Conservation (phyloP, 2,888 invertebrate species). For the Phalera bucephala region DNA sequence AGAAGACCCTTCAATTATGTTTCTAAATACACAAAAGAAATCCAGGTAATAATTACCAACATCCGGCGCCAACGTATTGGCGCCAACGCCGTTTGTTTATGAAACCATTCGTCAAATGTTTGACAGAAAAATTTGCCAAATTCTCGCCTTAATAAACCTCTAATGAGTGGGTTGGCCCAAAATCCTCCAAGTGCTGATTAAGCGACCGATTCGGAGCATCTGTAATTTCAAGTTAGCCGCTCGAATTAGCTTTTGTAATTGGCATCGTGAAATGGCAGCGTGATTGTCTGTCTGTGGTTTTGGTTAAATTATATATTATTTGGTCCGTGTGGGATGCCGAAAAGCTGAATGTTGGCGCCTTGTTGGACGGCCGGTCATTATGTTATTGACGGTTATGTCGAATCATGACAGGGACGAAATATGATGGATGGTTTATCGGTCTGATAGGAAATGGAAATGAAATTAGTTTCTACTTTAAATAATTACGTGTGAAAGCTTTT, state of each 20-base stretch:
- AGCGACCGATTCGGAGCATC: constrained; percentile 35
- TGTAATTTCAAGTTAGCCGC: constrained; percentile 42
- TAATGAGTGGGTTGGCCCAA: constrained; percentile 40
- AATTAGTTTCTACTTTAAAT: too few species aligned
- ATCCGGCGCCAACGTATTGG: constrained; percentile 45
- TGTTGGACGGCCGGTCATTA: constrained; percentile 63
- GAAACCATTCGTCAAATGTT: constrained; percentile 51
- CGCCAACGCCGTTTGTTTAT: constrained; percentile 25
- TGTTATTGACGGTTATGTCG: constrained; percentile 60
- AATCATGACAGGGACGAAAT: constrained; percentile 55
- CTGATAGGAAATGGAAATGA: neutral
- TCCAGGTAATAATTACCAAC: constrained; percentile 39
- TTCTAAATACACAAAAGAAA: constrained; percentile 39
- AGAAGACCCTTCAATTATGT: constrained; percentile 35
- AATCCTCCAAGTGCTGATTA: constrained; percentile 35
- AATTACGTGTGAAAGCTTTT: too few species aligned
- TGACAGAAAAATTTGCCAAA: constrained; percentile 52
- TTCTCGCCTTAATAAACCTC: constrained; percentile 37
- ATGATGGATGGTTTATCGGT: constrained; percentile 18
- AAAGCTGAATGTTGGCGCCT: constrained; percentile 75
- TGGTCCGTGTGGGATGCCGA: constrained; percentile 48
- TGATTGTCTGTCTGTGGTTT: constrained; percentile 55
- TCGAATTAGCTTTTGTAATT: constrained; percentile 37
- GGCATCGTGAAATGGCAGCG: constrained; percentile 44
- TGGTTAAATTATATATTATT: constrained; percentile 73